Conservation (phyloP, 2,113 vertebrate species). For the Ailurus styani region DNA sequence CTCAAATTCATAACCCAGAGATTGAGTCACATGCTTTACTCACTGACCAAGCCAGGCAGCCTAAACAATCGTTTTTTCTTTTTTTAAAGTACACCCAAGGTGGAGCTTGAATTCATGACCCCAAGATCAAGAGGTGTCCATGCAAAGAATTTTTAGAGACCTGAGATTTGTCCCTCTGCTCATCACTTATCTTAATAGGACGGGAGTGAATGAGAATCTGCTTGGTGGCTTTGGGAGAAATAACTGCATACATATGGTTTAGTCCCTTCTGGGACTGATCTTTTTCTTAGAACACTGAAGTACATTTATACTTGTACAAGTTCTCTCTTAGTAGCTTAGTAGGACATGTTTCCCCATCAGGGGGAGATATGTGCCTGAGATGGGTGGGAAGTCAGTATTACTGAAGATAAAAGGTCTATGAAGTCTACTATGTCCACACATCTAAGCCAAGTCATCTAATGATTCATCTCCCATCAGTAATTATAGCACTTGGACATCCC, state of each 20-base stretch:
- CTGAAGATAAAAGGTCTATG: neutral
- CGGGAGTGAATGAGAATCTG: neutral
- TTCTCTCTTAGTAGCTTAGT: neutral
- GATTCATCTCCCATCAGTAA: neutral
- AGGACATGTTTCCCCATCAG: neutral
- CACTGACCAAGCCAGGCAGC: neutral
- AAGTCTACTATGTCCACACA: neutral
- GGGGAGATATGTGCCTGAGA: neutral
- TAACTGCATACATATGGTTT: neutral
- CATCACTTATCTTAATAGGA: neutral
- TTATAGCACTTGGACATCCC: neutral
- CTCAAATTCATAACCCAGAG: neutral
- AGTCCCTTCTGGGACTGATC: neutral
- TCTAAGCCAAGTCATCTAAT: neutral
- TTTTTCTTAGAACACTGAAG: neutral
- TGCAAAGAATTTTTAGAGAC: neutral
- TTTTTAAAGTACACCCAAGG: neutral
- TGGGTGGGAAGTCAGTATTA: neutral
- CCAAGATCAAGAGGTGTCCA: neutral
- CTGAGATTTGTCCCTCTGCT: neutral
- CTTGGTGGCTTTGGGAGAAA: neutral
- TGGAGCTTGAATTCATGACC: neutral
- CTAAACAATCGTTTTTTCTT: neutral
- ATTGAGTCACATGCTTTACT: neutral
- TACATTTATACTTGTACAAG: too few relatives aligned